These are phyloP conservation scores for Ethmia dodecea DNA, from an alignment of 2,888 invertebrate species.

Conservation along the genomic window DNA sequence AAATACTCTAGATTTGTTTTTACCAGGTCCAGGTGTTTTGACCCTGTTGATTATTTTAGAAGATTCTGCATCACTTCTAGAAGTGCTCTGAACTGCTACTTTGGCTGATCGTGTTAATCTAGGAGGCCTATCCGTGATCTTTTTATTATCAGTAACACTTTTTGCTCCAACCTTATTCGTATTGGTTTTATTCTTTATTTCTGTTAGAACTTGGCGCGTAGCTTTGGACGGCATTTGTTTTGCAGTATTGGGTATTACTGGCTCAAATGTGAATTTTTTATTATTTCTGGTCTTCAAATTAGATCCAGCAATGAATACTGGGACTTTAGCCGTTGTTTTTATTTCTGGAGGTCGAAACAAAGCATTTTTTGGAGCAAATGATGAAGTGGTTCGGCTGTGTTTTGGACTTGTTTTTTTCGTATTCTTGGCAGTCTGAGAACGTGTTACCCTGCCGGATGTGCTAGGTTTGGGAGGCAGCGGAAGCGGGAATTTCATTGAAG, in stretches of 20 bases:
- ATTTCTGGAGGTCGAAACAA: slow-evolving; percentile 67
- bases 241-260: slow-evolving; percentile 22
- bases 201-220: slow-evolving; percentile 16
- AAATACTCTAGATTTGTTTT: neutral
- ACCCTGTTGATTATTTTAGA: neutral
- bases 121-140: no score
- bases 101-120: slow-evolving; percentile 1
- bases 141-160: no score
- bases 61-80: slow-evolving; percentile 4
- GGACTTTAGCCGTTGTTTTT: slow-evolving; percentile 32
- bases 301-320: slow-evolving; percentile 27
- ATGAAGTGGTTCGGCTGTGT: slow-evolving; percentile 19
- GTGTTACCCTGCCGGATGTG: slow-evolving; percentile 51
- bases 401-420: slow-evolving; percentile 12
- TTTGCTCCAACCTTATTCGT: slow-evolving; percentile 10
- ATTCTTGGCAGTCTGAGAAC: slow-evolving; percentile 42
- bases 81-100: slow-evolving; percentile 4
- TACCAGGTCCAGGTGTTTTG: neutral
- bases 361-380: slow-evolving; percentile 76
- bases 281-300: slow-evolving; percentile 23
- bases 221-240: slow-evolving; percentile 20
- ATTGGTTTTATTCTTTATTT: slow-evolving; percentile 13
- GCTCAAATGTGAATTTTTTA: slow-evolving; percentile 35
- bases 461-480: slow-evolving; percentile 47
- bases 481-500: slow-evolving; percentile 37